A percentile compares a stretch with the other conserved stretches of the same genome.
These are phyloP conservation scores for Tachysurus vachellii DNA, from an alignment of 2,113 vertebrate species.

Conservation along the genomic window DNA sequence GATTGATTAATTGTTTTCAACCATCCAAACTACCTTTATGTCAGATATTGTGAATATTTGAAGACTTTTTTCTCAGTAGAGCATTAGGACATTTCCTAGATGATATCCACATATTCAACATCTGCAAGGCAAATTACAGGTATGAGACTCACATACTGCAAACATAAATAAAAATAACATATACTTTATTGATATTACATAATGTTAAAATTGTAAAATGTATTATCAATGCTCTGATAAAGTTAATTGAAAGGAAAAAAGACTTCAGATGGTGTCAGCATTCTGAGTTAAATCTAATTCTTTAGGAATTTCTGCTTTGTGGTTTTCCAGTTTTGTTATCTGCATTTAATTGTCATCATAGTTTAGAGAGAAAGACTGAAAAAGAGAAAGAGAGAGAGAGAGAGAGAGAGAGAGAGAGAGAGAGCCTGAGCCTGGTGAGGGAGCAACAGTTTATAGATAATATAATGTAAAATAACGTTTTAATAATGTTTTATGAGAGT, in stretches of 20 bases:
- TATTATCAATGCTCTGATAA: not conserved
- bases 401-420: not conserved
- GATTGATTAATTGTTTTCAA: too few species aligned
- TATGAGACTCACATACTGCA: not conserved
- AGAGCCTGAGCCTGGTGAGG: not conserved
- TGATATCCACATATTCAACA: not conserved
- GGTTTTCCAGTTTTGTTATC: not conserved
- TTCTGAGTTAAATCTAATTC: not conserved
- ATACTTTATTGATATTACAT: not conserved
- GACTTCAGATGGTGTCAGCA: not conserved
- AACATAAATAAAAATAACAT: not conserved
- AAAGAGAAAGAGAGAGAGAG: not conserved
- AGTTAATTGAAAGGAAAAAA: not conserved
- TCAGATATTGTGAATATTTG: not conserved
- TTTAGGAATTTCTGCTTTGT: not conserved
- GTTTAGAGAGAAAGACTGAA: too few species aligned
- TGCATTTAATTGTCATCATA: not conserved
- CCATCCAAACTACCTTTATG: not conserved
- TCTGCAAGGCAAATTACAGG: not conserved
- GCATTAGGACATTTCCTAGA: not conserved
- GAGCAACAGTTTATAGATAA: not conserved
- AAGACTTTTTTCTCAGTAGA: not conserved
- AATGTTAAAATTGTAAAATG: not conserved
- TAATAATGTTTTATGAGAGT: constrained; percentile 3
- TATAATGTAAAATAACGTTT: not conserved